These are phyloP conservation scores for Sarcophaga peregrina DNA, from an alignment of 1,140 invertebrate species.

Conservation along the genomic window DNA sequence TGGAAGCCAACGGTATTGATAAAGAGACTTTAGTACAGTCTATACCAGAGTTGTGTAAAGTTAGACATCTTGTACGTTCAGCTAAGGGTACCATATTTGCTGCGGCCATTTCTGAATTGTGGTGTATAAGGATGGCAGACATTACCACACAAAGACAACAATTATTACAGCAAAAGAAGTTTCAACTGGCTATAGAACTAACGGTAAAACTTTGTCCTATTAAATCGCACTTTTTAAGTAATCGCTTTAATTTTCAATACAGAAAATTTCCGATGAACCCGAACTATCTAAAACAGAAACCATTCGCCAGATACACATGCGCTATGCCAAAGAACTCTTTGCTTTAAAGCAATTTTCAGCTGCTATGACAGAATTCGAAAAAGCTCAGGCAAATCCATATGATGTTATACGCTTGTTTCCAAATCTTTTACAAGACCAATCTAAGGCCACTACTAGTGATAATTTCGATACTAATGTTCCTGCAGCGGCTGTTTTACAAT, in stretches of 20 bases:
- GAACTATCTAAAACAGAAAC: constrained; percentile 83
- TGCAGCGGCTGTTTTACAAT: constrained; percentile 69
- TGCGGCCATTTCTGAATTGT: constrained; percentile 86
- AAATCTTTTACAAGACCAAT: constrained; percentile 76
- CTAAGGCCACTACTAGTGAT: constrained; percentile 64
- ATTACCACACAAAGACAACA: constrained; percentile 83
- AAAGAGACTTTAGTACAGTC: constrained; percentile 80
- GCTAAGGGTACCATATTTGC: constrained; percentile 84
- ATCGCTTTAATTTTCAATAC: not conserved
- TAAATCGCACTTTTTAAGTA: not conserved
- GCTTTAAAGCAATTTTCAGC: constrained; percentile 86
- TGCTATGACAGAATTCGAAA: constrained; percentile 91
- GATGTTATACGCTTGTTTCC: constrained; percentile 96
- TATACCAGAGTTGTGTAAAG: constrained; percentile 77
- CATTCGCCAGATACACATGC: constrained; percentile 87
- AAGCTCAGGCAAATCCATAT: constrained; percentile 90
- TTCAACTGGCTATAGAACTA: constrained; percentile 91
- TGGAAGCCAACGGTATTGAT: constrained; percentile 75
- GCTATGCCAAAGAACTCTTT: constrained; percentile 92
- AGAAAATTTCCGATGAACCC: constrained; percentile 87
- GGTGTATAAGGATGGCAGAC: constrained; percentile 84
- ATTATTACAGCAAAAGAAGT: constrained; percentile 88
- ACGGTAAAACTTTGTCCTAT: constrained; percentile 73
- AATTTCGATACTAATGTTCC: constrained; percentile 69
- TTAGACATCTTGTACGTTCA: constrained; percentile 74